These are phyloP conservation scores for Petrocephalus microphthalmus DNA, from an alignment of 2,113 vertebrate species.

Conservation along the genomic window DNA sequence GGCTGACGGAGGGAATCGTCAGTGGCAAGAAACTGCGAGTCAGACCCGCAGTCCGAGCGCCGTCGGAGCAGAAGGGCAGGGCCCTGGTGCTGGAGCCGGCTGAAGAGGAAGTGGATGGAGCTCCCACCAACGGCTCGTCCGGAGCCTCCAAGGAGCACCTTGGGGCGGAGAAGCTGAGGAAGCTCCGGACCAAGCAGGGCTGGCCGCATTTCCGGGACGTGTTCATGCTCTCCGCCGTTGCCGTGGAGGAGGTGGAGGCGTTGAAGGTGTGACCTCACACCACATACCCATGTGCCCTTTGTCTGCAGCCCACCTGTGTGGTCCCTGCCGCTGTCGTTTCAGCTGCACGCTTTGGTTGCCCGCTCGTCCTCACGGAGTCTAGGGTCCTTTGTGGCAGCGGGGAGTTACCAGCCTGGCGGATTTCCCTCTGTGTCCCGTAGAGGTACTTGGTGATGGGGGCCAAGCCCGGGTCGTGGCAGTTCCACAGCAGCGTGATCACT, in stretches of 20 bases:
- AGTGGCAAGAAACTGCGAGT: constrained; percentile 60
- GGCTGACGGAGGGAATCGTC: constrained; percentile 76
- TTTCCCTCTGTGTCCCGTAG: constrained; percentile 47
- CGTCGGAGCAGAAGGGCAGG: constrained; percentile 20
- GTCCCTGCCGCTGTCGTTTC: neutral
- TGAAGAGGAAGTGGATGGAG: neutral
- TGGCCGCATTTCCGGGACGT: constrained; percentile 87
- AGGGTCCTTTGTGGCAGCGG: neutral
- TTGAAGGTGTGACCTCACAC: constrained; percentile 68
- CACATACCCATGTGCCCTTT: neutral
- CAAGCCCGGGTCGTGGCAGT: constrained; percentile 79
- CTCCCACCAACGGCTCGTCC: neutral
- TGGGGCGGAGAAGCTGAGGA: constrained; percentile 43
- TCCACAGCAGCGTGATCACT: constrained; percentile 83
- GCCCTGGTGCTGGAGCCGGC: neutral
- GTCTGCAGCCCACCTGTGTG: neutral
- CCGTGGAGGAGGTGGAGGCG: constrained; percentile 71
- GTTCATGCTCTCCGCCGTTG: constrained; percentile 86
- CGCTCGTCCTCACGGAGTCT: neutral
- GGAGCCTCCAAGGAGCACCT: neutral
- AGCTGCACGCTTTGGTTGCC: neutral
- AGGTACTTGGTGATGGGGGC: constrained; percentile 74
- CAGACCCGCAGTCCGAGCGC: constrained; percentile 37
- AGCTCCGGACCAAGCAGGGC: constrained; percentile 54
- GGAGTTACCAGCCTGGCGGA: neutral